Evolutionary conservation across 1,140 invertebrate species (phyloP), one percentile per base, ranked within the genome.

Genomic region (Octopus sinensis): DNA sequence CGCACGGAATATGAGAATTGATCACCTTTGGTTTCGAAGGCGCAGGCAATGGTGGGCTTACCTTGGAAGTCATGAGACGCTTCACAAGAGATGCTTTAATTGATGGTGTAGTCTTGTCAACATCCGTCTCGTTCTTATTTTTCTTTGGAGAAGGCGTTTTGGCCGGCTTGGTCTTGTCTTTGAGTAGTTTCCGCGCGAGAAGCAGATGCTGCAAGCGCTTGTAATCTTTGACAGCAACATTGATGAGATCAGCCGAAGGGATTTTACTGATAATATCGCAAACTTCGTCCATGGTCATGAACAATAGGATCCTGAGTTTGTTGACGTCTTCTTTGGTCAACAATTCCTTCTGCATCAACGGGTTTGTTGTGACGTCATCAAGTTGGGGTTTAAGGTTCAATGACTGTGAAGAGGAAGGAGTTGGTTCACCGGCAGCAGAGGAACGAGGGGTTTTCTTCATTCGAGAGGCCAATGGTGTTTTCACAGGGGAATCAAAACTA

Each of bases 1-100:
- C 88, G 85, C 88, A 88, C 4, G 88, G 87, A 77, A 88, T 84
- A 30, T 86, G 86, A 0, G 87, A 87, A 6, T 81, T 82, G 79
- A 7, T 53, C 6, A 76, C 13, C 54, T 80, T n/a, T 53, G 68
- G 4, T 43, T 77, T 7, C 30, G 43, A 43, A 82, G n/a, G 5
- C 9, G 10, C 12, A 71, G 51, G 10, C 53, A 12, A 78, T 10
- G 12, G 51, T 56, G 5, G 4, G 3, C 43, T 4, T 17, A 43
- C 53, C n/a, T 75, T 43, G 30, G 30, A 75, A 30, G 79, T 54
- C 12, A 52, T 23, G 71, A 51, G 17, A 52, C 30, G 77, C 43
- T 17, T 76, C 62, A 83, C 56, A 76, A 17, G 4, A 1, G 75
- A 75, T 71, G 43, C 2, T 43, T 62, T 79, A 68, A 10, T 30